Conservation (phyloP, 1,140 invertebrate species). For the Philotrypesis tridentata region DNA sequence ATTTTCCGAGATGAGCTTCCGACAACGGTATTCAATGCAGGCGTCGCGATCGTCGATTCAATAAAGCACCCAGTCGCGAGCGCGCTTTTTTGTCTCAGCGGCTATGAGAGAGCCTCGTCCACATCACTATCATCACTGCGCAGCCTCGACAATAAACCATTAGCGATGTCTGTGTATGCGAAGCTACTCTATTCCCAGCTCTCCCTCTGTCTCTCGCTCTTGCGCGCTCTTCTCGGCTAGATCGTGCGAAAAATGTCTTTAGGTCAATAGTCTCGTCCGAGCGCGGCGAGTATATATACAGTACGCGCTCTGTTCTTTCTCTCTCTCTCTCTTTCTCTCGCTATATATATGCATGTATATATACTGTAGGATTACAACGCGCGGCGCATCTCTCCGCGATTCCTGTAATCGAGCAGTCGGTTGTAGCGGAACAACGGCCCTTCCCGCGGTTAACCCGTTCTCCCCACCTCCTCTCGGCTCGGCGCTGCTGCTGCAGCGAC, state of each 20-base stretch:
- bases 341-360: background rate
- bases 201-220: constrained; percentile 33
- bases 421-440: background rate
- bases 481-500: too few species aligned
- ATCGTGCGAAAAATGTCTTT: constrained; percentile 38
- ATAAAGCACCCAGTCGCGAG: background rate
- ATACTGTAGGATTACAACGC: background rate
- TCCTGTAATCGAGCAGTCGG: background rate
- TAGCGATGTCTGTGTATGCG: background rate
- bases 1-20: background rate
- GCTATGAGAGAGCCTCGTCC: background rate
- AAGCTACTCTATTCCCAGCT: constrained; percentile 1
- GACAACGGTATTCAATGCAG: background rate
- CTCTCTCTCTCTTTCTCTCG: too few species aligned
- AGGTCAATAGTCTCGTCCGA: constrained; percentile 41
- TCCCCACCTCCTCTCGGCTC: background rate
- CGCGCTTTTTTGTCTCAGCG: background rate
- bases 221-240: background rate
- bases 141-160: background rate
- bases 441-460: background rate
- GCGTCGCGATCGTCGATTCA: background rate
- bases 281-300: background rate
- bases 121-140: background rate
- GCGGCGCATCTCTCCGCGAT: background rate
- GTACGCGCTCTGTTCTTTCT: too few species aligned